Conservation (phyloP, 2,888 invertebrate genomes). For the Heliconius aoede region DNA sequence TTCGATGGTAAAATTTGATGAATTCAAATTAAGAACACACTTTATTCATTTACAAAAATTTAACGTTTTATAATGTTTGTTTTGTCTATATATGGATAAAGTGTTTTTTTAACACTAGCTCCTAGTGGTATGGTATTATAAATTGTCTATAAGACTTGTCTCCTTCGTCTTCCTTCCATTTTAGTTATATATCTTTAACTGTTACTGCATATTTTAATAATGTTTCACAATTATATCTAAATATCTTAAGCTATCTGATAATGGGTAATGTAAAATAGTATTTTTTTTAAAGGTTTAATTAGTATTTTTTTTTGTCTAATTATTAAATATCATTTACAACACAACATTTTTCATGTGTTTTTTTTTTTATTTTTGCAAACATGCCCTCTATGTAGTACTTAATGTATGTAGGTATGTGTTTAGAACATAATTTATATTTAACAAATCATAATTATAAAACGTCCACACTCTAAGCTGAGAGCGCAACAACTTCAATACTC, state of each 20-base stretch:
- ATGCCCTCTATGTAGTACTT: slow-evolving; percentile 1
- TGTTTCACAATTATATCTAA: not conserved
- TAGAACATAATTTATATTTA: not conserved
- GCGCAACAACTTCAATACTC: slow-evolving; percentile 47
- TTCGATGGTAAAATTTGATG: not conserved
- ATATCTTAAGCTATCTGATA: not conserved
- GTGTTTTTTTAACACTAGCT: slow-evolving; percentile 12
- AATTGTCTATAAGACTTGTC: slow-evolving; percentile 39
- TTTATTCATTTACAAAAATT: not conserved
- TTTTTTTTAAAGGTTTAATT: not conserved
- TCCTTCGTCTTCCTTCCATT: slow-evolving; percentile 41
- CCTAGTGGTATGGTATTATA: slow-evolving; percentile 7
- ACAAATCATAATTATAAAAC: slow-evolving; percentile 14
- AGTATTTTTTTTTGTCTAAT: not conserved
- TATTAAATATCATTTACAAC: no score
- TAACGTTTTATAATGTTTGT: not conserved
- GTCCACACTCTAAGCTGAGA: slow-evolving; percentile 31
- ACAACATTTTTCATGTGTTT: not conserved
- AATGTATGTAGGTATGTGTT: slow-evolving; percentile 1
- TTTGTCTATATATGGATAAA: slow-evolving; percentile 1
- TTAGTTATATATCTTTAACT: slow-evolving; percentile 13
- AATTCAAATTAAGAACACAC: not conserved
- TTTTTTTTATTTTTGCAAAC: not conserved
- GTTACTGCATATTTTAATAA: not conserved
- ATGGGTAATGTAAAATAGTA: not conserved